These are phyloP conservation scores for Pseudococcus viburni DNA, from an alignment of 2,888 invertebrate species.

Conservation along the genomic window DNA sequence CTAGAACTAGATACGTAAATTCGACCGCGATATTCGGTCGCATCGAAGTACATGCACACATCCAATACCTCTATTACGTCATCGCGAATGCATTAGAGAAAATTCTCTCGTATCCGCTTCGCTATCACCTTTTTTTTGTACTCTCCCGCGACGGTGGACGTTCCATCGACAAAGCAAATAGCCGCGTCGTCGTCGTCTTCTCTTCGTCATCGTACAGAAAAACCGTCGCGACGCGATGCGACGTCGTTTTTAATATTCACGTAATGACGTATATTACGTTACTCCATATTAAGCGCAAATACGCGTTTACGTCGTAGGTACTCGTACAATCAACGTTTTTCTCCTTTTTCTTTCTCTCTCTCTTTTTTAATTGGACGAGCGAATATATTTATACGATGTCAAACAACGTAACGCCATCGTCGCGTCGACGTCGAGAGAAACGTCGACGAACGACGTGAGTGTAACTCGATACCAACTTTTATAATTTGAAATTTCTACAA, in stretches of 20 bases:
- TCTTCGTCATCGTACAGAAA: not conserved
- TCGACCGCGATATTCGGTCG: not conserved
- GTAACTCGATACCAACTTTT: constrained; percentile 17
- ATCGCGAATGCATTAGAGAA: constrained; percentile 11
- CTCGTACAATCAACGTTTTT: not conserved
- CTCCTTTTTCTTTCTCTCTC: not conserved
- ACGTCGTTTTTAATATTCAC: constrained; percentile 22
- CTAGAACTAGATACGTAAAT: not conserved
- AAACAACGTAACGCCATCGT: constrained; percentile 7
- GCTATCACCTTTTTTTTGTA: not conserved
- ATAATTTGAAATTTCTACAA: constrained; percentile 20
- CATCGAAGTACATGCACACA: not conserved
- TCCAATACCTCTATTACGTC: constrained; percentile 4
- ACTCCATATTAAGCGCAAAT: not conserved
- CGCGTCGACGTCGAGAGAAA: not conserved
- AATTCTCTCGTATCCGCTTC: constrained; percentile 25
- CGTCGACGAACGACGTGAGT: not conserved
- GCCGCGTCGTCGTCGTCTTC: not conserved
- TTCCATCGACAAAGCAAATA: constrained; percentile 21
- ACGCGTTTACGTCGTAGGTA: constrained; percentile 9
- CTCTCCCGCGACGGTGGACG: not conserved
- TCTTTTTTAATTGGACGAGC: constrained; percentile 6
- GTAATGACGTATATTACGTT: constrained; percentile 27
- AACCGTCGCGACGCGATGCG: not conserved
- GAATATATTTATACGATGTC: not conserved